A percentile compares a stretch with the other conserved stretches of the same genome.
These are phyloP conservation scores for Limnephilus auricula DNA, from an alignment of 2,888 invertebrate species.

Conservation along the genomic window DNA sequence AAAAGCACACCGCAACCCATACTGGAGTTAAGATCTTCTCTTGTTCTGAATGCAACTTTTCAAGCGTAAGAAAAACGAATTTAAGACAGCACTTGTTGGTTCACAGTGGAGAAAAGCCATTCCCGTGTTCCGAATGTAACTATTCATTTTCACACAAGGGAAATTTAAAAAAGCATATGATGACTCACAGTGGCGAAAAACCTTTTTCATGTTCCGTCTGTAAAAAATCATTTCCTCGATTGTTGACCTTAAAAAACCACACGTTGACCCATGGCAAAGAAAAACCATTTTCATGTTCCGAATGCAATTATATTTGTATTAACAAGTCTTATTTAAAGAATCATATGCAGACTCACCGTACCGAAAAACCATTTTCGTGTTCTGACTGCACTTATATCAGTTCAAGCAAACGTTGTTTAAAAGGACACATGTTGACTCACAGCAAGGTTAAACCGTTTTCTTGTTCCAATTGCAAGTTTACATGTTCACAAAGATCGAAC, in stretches of 20 bases:
- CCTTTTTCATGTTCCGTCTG: not conserved
- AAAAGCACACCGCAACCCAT: not conserved
- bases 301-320: too few relatives aligned
- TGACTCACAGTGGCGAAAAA: not conserved
- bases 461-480: too few relatives aligned
- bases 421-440: too few relatives aligned
- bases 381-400: too few relatives aligned
- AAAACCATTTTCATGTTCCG: too few relatives aligned
- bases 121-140: not conserved
- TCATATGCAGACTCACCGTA: too few relatives aligned
- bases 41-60: not conserved
- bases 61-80: not conserved
- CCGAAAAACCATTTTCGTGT: too few relatives aligned
- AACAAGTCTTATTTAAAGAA: too few relatives aligned
- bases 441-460: too few relatives aligned
- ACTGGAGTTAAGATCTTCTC: not conserved
- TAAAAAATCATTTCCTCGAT: not conserved
- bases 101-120: not conserved
- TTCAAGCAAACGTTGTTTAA: too few relatives aligned
- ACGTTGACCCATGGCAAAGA: too few relatives aligned
- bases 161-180: not conserved
- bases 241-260: not conserved
- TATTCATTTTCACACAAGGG: not conserved
- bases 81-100: not conserved
- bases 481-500: too few relatives aligned